These are phyloP conservation scores for Leptinotarsa tumamoca DNA, from an alignment of 2,888 invertebrate genomes.

Conservation along the genomic window DNA sequence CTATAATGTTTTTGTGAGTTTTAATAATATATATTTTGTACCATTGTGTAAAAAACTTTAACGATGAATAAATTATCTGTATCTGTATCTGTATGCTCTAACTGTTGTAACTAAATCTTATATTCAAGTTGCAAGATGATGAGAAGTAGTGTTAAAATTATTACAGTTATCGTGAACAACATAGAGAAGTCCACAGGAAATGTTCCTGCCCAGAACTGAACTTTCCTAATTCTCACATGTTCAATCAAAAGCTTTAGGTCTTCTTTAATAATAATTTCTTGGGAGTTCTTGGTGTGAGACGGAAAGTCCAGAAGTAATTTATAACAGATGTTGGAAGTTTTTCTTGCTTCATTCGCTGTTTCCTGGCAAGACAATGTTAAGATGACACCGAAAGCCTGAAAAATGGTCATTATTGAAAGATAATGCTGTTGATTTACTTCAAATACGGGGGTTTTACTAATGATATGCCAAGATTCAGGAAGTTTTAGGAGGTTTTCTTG, in stretches of 20 bases:
- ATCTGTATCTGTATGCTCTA: background rate
- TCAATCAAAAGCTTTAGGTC: constrained; percentile 44
- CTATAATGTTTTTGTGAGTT: too few relatives aligned
- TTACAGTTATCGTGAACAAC: constrained; percentile 39
- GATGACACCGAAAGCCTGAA: constrained; percentile 36
- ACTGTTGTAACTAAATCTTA: background rate
- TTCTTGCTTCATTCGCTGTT: constrained; percentile 37
- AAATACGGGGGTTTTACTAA: too few relatives aligned
- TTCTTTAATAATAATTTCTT: constrained; percentile 33
- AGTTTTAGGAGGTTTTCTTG: too few relatives aligned
- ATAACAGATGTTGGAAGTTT: constrained; percentile 41
- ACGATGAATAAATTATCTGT: too few relatives aligned
- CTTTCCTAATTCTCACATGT: constrained; percentile 35
- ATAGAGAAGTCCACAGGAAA: constrained; percentile 42
- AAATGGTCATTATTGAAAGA: background rate
- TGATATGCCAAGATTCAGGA: rapidly evolving
- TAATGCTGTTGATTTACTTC: too few relatives aligned
- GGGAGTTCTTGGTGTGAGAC: constrained; percentile 19
- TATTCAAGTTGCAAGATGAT: constrained; percentile 42
- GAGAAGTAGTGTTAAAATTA: constrained; percentile 40
- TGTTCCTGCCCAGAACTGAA: constrained; percentile 40
- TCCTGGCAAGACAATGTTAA: constrained; percentile 34
- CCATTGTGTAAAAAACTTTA: too few relatives aligned
- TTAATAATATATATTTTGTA: too few relatives aligned
- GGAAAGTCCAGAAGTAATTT: constrained; percentile 40